Evolutionary conservation across 2,113 vertebrate genomes (phyloP).

Genomic region (Corythornis madagascariensis): DNA sequence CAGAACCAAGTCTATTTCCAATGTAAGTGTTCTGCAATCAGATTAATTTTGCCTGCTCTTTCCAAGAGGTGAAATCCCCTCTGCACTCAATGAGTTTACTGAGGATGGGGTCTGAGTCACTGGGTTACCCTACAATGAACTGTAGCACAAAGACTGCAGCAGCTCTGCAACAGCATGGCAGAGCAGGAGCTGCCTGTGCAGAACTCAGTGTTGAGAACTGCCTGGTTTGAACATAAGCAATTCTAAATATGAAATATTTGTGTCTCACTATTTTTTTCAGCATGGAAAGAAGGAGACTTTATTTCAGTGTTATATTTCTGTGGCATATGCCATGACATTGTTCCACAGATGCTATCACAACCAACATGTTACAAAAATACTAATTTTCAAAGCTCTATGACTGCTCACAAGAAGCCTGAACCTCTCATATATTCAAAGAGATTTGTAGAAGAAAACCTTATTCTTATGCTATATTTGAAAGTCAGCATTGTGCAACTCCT

Average conservation of each 20-base stretch:
- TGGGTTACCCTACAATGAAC: neutral
- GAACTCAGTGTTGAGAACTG: neutral
- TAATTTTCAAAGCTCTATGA: neutral
- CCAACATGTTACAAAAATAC: constrained; percentile 1
- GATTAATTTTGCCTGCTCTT: neutral
- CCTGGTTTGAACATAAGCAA: neutral
- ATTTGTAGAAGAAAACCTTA: neutral
- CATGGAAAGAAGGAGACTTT: neutral
- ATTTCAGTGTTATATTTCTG: constrained; percentile 11
- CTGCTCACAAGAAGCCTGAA: constrained; percentile 17
- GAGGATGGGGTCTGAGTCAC: neutral
- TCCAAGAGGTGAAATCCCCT: neutral
- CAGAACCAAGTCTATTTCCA: neutral
- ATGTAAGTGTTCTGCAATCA: neutral
- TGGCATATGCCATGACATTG: constrained; percentile 25
- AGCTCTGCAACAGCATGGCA: neutral
- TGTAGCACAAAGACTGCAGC: neutral
- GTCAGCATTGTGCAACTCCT: neutral
- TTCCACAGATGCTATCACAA: constrained; percentile 39
- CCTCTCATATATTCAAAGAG: constrained; percentile 9
- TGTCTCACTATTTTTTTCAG: neutral
- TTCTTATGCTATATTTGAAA: neutral
- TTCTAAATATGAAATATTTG: constrained; percentile 19
- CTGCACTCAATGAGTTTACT: rapidly evolving
- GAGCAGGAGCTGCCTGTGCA: neutral